These are phyloP conservation scores for Thysanoteuthis rhombus DNA, from an alignment of 2,888 invertebrate species.

Conservation along the genomic window DNA sequence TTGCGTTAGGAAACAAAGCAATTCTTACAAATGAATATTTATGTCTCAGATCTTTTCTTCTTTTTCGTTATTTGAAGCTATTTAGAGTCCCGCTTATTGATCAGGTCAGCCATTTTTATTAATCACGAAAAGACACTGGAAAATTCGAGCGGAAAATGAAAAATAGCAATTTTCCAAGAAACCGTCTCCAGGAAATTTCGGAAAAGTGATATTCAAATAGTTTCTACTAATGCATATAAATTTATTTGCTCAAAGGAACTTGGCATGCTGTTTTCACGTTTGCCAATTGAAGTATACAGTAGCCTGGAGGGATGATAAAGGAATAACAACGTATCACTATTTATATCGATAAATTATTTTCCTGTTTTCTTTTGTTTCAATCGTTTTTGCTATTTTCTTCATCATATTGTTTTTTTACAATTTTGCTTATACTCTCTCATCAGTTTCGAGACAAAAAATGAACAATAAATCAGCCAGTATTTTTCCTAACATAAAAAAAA, in stretches of 20 bases:
- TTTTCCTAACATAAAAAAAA: too few species aligned
- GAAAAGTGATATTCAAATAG: background rate
- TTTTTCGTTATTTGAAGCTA: background rate
- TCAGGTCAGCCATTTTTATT: constrained; percentile 12
- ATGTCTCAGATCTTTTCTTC: background rate
- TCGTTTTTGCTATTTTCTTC: background rate
- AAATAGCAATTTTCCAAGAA: background rate
- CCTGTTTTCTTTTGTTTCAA: background rate
- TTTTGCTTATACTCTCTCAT: background rate
- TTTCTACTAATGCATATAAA: background rate
- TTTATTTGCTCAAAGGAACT: background rate
- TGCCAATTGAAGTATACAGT: background rate
- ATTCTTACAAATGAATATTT: background rate
- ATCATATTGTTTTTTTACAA: background rate
- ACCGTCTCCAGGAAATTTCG: background rate
- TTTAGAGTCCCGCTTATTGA: background rate
- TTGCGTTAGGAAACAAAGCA: background rate
- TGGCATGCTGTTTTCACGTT: background rate
- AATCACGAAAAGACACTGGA: background rate
- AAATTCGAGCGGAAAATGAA: background rate
- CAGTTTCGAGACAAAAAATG: background rate
- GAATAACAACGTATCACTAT: background rate
- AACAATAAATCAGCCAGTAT: background rate
- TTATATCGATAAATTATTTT: background rate
- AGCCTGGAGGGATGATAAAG: background rate